Evolutionary conservation across 2,113 vertebrate genomes (phyloP).

Genomic region (Mormyrus lacerda): DNA sequence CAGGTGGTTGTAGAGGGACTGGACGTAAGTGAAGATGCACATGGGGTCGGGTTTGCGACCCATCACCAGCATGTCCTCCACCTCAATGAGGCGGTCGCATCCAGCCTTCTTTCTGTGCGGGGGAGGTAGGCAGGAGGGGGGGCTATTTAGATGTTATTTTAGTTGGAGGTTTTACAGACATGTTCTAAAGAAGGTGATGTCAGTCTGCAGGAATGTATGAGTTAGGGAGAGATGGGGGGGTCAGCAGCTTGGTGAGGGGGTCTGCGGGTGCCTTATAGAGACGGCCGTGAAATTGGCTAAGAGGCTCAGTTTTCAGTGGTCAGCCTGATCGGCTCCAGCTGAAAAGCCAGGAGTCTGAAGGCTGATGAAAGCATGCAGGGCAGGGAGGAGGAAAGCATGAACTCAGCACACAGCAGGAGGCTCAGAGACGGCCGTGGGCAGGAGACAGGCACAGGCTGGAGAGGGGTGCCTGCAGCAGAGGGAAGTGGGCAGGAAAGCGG

Average conservation of each 20-base stretch:
- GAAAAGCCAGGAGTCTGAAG: not conserved
- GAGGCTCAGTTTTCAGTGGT: not conserved
- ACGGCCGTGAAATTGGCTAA: not conserved
- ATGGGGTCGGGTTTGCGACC: constrained; percentile 90
- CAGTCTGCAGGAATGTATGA: constrained; percentile 18
- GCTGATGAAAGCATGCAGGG: not conserved
- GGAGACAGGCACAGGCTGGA: no score
- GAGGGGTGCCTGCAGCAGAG: no score
- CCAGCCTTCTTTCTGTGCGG: constrained; percentile 74
- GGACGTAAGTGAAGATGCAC: constrained; percentile 96
- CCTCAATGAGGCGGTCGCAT: constrained; percentile 92
- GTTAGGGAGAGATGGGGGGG: not conserved
- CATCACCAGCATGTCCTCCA: constrained; percentile 95
- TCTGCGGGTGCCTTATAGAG: constrained; percentile 28
- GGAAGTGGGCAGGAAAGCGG: no score
- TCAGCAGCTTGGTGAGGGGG: constrained; percentile 25
- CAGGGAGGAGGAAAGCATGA: not conserved
- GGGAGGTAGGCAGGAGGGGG: not conserved
- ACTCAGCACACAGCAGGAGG: not conserved
- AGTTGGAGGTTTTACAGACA: constrained; percentile 4
- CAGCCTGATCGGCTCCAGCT: constrained; percentile 1
- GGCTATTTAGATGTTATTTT: not conserved
- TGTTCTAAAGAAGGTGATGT: constrained; percentile 20
- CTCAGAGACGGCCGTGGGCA: not conserved
- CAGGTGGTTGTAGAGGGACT: constrained; percentile 91